These are phyloP conservation scores for Cataglyphis livida DNA, from an alignment of 2,888 invertebrate species.

Conservation along the genomic window DNA sequence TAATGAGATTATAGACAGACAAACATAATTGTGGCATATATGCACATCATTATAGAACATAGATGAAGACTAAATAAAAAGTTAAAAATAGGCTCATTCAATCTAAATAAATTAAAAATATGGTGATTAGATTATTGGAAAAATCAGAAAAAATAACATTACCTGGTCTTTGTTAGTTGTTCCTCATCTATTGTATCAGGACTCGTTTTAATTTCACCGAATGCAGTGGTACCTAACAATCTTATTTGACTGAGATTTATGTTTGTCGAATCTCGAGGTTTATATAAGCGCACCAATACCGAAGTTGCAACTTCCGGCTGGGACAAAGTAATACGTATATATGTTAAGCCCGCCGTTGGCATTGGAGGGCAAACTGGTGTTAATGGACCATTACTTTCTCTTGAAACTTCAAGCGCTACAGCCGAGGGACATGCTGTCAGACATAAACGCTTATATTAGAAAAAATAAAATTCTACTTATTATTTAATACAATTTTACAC, in stretches of 20 bases:
- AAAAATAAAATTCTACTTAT: not conserved
- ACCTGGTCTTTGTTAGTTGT: constrained; percentile 86
- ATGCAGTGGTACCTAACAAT: constrained; percentile 94
- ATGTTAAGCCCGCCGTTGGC: constrained; percentile 94
- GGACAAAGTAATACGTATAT: constrained; percentile 93
- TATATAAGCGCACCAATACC: constrained; percentile 92
- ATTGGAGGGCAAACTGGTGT: constrained; percentile 95
- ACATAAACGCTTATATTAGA: not conserved
- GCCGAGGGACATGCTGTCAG: constrained; percentile 93
- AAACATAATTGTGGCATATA: not conserved
- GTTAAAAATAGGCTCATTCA: not conserved
- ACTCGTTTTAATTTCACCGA: constrained; percentile 86
- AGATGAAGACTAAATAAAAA: not conserved
- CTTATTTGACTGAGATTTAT: constrained; percentile 95
- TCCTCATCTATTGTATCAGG: constrained; percentile 87
- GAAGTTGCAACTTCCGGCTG: constrained; percentile 95
- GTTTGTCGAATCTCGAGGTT: constrained; percentile 95
- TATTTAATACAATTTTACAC: constrained; percentile 11
- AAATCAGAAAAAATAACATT: constrained; percentile 32
- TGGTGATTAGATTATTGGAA: not conserved
- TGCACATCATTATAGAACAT: not conserved
- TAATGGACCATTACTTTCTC: constrained; percentile 92
- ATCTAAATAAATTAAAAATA: not conserved
- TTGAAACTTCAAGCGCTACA: constrained; percentile 94
- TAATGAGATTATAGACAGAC: not conserved